Conservation (phyloP, 2,113 vertebrate genomes). For the Brienomyrus longianalis region DNA sequence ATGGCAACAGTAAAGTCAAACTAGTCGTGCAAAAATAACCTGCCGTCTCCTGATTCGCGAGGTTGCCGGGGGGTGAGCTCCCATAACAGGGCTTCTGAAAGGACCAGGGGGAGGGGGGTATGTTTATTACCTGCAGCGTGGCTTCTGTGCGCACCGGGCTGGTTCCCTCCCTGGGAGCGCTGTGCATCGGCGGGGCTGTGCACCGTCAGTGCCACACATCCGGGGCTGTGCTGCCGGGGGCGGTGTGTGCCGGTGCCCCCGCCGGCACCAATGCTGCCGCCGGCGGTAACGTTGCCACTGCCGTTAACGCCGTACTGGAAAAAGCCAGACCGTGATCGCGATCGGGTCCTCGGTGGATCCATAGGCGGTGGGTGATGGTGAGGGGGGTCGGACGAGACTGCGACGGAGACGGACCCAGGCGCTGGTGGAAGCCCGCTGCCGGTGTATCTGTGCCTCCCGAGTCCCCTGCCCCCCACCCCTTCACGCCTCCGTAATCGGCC, state of each 20-base stretch:
- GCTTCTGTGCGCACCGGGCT: conserved; percentile 54
- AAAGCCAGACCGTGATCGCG: conserved; percentile 68
- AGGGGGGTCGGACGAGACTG: conserved; percentile 51
- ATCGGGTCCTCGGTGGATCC: conserved; percentile 69
- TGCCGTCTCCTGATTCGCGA: neutral
- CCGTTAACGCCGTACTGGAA: conserved; percentile 53
- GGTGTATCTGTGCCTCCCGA: conserved; percentile 51
- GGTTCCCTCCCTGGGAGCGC: conserved; percentile 51
- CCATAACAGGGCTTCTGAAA: neutral
- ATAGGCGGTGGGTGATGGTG: conserved; percentile 56
- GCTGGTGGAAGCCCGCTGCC: conserved; percentile 49
- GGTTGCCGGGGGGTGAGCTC: neutral
- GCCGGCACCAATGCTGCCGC: conserved; percentile 45
- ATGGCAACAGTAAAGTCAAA: neutral
- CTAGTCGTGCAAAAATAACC: conserved; percentile 1
- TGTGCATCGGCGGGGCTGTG: conserved; percentile 57
- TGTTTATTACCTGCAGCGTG: conserved; percentile 53
- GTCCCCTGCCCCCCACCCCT: conserved; percentile 56
- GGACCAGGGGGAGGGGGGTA: neutral
- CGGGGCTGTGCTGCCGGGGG: conserved; percentile 45
- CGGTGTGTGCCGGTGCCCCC: neutral
- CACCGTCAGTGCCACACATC: conserved; percentile 50
- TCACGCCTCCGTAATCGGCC: conserved; percentile 53
- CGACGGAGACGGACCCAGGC: conserved; percentile 52
- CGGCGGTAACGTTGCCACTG: conserved; percentile 46